Base-by-base conservation (phyloP, 2,797 vertebrate genomes). In the Neosilurus hyrtlii region DNA sequence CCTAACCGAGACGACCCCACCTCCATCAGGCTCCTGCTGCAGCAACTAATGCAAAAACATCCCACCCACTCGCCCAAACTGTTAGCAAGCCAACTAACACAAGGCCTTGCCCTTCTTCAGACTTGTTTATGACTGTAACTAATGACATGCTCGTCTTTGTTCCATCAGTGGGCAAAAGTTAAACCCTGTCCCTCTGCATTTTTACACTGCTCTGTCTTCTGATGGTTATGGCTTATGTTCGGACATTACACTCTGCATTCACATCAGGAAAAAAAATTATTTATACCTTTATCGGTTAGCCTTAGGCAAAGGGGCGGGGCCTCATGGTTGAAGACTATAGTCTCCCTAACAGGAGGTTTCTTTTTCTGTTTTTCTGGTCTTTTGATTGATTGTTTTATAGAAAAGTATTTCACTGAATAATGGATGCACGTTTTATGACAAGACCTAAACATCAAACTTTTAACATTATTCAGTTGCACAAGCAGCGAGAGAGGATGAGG, bases 1-100 rank as follows among this genome's bases (percentile, higher is more conserved):
- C 90, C 96, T 99, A 92, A 97, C 97, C 66, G 97, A 99, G 92
- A 93, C 96, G 37, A 95, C 96, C 82, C 96, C 97, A 89, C 95
- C 96, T 83, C 92, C 95, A 89, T 95, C 97, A 9, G 26, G 20
- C 78, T 98, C 97, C 92, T 99, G 97, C 95, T 94, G 43, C 8
- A 43, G 43, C 43, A 98, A 96, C 96, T 99, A 97, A 95, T 86
- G 75, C 84, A 90, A 51, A 30, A 90, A 90, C 88, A 87, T 49
- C 77, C 26, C 30, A 61, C 79, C 83, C 84, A 61, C 79, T 82
- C 84, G 71, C 86, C 86, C 67, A 73, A 87, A 83, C 83, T 84
- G 71, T 76, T 96, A 95, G 90, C 95, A 95, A 94, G 96, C 95
- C 95, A 96, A 97, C 95, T 96, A 95, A 95, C 90, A 77, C 83